phyloP scores from a whole-genome alignment of 2,797 vertebrate species.

The Artibeus jamaicensis region DNA sequence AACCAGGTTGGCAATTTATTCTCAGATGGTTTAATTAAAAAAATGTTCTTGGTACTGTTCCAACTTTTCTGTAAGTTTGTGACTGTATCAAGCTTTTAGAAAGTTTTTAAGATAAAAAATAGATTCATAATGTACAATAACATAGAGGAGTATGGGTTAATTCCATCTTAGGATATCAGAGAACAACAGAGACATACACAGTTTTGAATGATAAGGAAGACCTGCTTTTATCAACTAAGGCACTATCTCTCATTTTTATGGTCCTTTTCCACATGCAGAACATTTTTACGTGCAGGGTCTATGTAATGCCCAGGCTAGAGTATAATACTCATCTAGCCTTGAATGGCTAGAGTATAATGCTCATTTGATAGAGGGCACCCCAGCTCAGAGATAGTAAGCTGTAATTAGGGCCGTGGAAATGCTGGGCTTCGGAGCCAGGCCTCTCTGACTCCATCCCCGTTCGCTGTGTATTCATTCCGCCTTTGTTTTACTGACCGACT shows the following conservation, averaged over 20 bases:
- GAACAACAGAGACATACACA: neutral
- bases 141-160: neutral
- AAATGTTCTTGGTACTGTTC: neutral
- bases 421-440: neutral
- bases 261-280: neutral
- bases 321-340: neutral
- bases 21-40: neutral
- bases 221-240: neutral
- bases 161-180: neutral
- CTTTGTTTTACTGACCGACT: neutral
- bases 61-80: neutral
- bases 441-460: neutral
- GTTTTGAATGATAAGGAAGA: neutral
- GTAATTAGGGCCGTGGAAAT: neutral
- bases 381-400: neutral
- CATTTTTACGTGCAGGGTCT: neutral
- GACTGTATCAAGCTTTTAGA: neutral
- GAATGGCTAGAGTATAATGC: no score
- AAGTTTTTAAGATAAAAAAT: neutral
- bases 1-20: neutral
- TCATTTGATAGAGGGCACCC: neutral
- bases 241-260: neutral
- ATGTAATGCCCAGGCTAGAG: neutral
- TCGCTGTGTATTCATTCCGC: neutral
- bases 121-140: neutral